These are phyloP conservation scores for Delia radicum DNA, from an alignment of 1,140 invertebrate genomes.

Conservation along the genomic window DNA sequence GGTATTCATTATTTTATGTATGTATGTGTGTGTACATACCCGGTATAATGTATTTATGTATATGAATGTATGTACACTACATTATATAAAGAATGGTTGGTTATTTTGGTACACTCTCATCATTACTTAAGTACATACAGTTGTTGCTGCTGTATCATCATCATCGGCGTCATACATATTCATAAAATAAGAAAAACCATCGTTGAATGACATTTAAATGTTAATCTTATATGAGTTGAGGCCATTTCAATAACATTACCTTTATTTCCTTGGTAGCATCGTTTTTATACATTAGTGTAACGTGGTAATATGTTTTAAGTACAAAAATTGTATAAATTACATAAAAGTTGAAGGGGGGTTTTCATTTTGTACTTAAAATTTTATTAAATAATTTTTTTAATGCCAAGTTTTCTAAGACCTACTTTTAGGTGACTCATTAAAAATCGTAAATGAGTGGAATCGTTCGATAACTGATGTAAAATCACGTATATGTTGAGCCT, in stretches of 20 bases:
- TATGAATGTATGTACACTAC: background rate
- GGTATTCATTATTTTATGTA: slow-evolving; percentile 18
- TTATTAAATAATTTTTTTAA: too few species aligned
- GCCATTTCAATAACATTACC: background rate
- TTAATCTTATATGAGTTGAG: slow-evolving; percentile 11
- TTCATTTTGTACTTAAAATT: too few species aligned
- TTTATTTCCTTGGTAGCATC: too few species aligned
- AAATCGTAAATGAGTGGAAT: too few species aligned
- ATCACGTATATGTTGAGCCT: too few species aligned
- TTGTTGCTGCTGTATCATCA: background rate
- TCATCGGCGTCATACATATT: background rate
- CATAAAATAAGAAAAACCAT: background rate
- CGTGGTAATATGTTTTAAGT: too few species aligned
- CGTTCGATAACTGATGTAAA: too few species aligned
- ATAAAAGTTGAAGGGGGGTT: too few species aligned
- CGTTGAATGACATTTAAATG: slow-evolving; percentile 15
- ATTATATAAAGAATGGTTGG: background rate
- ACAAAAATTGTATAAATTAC: too few species aligned
- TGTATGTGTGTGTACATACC: background rate
- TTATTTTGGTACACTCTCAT: background rate
- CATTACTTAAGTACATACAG: background rate
- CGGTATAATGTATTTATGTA: background rate
- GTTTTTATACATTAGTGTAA: too few species aligned
- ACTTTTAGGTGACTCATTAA: too few species aligned
- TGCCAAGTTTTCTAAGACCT: too few species aligned